Evolutionary conservation across 2,113 vertebrate species (phyloP).

Genomic region (Rostratula benghalensis): DNA sequence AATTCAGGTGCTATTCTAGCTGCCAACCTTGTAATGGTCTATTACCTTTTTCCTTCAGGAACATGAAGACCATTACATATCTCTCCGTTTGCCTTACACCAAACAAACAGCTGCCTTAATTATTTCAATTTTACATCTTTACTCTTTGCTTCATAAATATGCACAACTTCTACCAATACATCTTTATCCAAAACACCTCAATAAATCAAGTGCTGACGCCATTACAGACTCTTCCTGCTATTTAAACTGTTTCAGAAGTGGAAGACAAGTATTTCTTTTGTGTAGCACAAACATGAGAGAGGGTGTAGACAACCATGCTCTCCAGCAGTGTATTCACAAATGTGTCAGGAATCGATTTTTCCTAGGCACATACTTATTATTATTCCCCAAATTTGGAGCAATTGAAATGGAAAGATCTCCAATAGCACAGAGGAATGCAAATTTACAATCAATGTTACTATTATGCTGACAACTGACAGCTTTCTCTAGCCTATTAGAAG

Average conservation of each 20-base stretch:
- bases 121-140: neutral
- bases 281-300: neutral
- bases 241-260: neutral
- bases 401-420: neutral
- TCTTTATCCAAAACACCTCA: neutral
- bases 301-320: neutral
- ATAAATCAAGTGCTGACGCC: slow-evolving; percentile 7
- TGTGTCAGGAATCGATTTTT: neutral
- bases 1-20: neutral
- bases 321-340: neutral
- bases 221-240: neutral
- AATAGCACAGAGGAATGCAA: slow-evolving; percentile 11
- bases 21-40: neutral
- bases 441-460: slow-evolving; percentile 1
- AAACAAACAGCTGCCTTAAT: neutral
- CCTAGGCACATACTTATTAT: neutral
- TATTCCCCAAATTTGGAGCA: neutral
- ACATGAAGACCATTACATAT: neutral
- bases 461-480: neutral
- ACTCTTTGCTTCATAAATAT: slow-evolving; percentile 10
- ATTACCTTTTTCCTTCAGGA: slow-evolving; percentile 18
- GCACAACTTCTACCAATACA: neutral
- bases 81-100: neutral
- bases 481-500: slow-evolving; percentile 19
- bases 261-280: neutral